These are phyloP conservation scores for Electrona antarctica DNA, from an alignment of 2,113 vertebrate species.

Conservation along the genomic window DNA sequence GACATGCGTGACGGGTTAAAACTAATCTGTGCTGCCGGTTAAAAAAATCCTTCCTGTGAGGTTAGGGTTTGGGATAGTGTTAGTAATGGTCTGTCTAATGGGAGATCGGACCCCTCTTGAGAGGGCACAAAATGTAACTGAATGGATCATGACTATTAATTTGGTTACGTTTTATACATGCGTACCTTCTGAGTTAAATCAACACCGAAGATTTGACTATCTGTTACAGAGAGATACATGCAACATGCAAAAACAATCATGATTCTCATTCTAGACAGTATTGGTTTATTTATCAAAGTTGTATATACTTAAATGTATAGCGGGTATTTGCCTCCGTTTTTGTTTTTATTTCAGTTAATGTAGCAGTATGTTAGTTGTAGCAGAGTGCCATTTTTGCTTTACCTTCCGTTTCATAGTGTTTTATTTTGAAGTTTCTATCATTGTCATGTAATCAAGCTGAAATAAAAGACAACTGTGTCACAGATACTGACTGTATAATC, in stretches of 20 bases:
- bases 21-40: too few relatives aligned
- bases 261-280: slow-evolving; percentile 80
- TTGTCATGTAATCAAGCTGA: slow-evolving; percentile 75
- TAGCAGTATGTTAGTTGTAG: slow-evolving; percentile 68
- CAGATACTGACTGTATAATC: slow-evolving; percentile 6
- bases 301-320: slow-evolving; percentile 94
- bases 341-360: slow-evolving; percentile 76
- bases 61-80: too few relatives aligned
- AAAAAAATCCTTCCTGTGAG: too few relatives aligned
- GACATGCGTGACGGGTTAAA: too few relatives aligned
- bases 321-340: slow-evolving; percentile 85
- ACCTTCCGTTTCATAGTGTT: slow-evolving; percentile 62
- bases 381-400: slow-evolving; percentile 69
- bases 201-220: too few relatives aligned
- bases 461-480: slow-evolving; percentile 67
- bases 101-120: too few relatives aligned
- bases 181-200: background rate
- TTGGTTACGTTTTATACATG: background rate
- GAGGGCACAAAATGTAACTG: too few relatives aligned
- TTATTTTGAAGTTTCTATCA: slow-evolving; percentile 68
- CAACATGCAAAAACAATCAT: slow-evolving; percentile 59
- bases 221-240: slow-evolving; percentile 35
- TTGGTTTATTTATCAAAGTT: slow-evolving; percentile 95
- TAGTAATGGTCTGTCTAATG: too few relatives aligned
- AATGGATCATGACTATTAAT: too few relatives aligned